Evolutionary conservation across 2,888 invertebrate species (phyloP).

Genomic region (Tipula vernalis): DNA sequence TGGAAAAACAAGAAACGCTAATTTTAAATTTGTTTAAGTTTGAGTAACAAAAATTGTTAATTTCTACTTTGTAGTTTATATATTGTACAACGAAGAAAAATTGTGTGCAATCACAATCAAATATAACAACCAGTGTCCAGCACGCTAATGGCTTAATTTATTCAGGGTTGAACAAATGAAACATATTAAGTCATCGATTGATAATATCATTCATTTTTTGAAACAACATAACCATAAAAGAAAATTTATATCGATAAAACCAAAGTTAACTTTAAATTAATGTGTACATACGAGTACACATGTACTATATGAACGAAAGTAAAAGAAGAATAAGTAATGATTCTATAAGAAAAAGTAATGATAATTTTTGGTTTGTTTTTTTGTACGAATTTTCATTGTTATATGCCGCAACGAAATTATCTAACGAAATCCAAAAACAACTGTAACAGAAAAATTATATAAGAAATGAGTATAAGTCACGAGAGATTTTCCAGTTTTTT

Average conservation of each 20-base stretch:
- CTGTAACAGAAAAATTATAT: not conserved
- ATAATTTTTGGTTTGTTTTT: not conserved
- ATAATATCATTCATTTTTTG: not conserved
- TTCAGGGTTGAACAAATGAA: not conserved
- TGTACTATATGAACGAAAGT: not conserved
- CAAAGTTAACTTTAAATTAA: not conserved
- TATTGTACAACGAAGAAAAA: not conserved
- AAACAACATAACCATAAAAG: not conserved
- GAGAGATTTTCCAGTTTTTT: not conserved
- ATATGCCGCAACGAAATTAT: not conserved
- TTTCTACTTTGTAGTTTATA: not conserved
- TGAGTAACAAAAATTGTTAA: not conserved
- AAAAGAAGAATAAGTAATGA: too few species aligned
- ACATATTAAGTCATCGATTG: not conserved
- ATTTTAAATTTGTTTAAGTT: not conserved
- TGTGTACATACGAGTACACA: not conserved
- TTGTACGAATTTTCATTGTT: not conserved
- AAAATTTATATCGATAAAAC: not conserved
- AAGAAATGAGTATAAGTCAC: not conserved
- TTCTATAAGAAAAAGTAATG: not conserved
- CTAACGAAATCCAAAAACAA: not conserved
- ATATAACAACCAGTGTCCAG: not conserved
- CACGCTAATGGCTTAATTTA: not conserved
- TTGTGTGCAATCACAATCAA: not conserved
- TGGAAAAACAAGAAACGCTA: not conserved